Percentiles rank a stretch among this genome's conserved stretches.
These are phyloP conservation scores for Drosophila cardini DNA, from an alignment of 1,140 invertebrate genomes.

Conservation along the genomic window DNA sequence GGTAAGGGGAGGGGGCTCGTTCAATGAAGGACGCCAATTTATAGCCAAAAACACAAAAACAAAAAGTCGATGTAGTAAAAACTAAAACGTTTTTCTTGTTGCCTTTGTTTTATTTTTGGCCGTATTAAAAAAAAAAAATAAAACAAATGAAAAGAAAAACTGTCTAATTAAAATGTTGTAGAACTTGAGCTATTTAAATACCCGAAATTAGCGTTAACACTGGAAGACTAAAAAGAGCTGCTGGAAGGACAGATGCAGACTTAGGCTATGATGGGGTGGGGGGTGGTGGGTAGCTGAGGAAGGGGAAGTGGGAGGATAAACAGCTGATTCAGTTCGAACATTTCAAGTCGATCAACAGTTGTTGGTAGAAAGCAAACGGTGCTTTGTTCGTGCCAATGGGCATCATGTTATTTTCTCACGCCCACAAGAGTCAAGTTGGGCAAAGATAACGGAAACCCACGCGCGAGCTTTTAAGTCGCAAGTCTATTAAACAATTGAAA, in stretches of 20 bases:
- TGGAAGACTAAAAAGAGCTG: background rate
- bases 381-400: conserved; percentile 1
- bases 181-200: conserved; percentile 62
- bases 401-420: conserved; percentile 53
- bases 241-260: background rate
- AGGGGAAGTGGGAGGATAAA: background rate
- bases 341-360: conserved; percentile 16
- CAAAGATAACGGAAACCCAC: conserved; percentile 28
- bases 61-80: conserved; percentile 46
- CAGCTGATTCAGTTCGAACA: background rate
- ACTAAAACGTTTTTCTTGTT: conserved; percentile 50
- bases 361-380: background rate
- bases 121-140: conserved; percentile 40
- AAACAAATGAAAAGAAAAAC: conserved; percentile 14
- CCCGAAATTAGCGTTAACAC: conserved; percentile 64
- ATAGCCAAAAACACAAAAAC: conserved; percentile 60
- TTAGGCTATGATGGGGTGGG: background rate
- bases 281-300: too few relatives aligned
- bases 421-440: conserved; percentile 26
- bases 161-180: conserved; percentile 74
- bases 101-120: conserved; percentile 3
- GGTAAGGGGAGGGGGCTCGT: conserved; percentile 25
- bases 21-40: conserved; percentile 84
- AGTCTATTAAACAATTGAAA: conserved; percentile 70
- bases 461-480: conserved; percentile 34